phyloP scores from a whole-genome alignment of 1,140 invertebrate genomes.

The Euura saliciscinereae region DNA sequence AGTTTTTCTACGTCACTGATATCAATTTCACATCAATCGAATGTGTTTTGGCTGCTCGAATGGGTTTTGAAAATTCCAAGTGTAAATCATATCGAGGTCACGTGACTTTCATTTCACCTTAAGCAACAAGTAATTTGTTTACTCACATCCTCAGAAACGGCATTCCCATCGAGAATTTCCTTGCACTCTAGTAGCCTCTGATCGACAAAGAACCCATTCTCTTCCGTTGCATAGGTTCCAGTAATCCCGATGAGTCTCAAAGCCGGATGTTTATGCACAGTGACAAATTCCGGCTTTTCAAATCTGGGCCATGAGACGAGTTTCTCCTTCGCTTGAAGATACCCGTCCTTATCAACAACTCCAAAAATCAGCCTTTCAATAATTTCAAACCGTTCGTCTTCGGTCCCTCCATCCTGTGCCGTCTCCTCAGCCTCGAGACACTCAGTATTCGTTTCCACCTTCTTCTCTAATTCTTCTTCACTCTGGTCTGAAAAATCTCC shows the following conservation, averaged over 20 bases:
- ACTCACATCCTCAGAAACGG: slow-evolving; percentile 37
- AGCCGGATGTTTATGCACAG: slow-evolving; percentile 39
- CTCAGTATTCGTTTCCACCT: slow-evolving; percentile 9
- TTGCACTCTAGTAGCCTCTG: slow-evolving; percentile 44
- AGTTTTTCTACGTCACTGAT: too few species aligned
- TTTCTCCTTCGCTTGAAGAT: slow-evolving; percentile 38
- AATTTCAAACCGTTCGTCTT: slow-evolving; percentile 41
- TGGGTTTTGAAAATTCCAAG: too few species aligned
- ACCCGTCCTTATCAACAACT: slow-evolving; percentile 39
- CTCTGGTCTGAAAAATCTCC: slow-evolving; percentile 42
- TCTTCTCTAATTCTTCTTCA: slow-evolving; percentile 29
- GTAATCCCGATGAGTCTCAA: slow-evolving; percentile 42
- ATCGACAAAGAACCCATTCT: slow-evolving; percentile 28
- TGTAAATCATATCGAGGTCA: too few species aligned
- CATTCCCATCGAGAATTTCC: slow-evolving; percentile 38
- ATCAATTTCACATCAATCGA: too few species aligned
- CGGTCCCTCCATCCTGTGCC: slow-evolving; percentile 31
- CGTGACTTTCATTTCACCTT: too few species aligned
- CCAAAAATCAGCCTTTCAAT: slow-evolving; percentile 39
- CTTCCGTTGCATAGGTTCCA: slow-evolving; percentile 22
- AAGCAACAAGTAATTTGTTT: too few species aligned
- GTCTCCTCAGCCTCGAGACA: slow-evolving; percentile 7
- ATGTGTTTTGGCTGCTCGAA: too few species aligned
- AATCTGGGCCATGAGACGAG: slow-evolving; percentile 44
- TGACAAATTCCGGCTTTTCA: slow-evolving; percentile 34